phyloP scores from a whole-genome alignment of 2,888 invertebrate species.

The Thumatha senex region DNA sequence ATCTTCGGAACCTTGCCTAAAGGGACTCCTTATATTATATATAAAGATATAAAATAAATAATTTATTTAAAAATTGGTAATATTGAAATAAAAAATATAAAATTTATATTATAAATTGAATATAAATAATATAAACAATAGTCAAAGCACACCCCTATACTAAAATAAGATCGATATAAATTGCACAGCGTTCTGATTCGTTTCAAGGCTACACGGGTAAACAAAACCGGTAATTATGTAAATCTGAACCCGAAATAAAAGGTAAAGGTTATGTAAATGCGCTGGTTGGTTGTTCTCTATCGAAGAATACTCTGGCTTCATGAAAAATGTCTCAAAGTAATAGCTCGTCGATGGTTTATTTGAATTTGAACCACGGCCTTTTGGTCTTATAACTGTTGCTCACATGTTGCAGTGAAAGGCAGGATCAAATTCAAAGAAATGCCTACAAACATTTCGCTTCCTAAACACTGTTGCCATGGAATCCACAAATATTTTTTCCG shows the following conservation, averaged over 20 bases:
- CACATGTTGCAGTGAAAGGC: neutral
- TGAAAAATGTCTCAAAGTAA: neutral
- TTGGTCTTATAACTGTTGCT: neutral
- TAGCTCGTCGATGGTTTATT: neutral
- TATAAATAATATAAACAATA: neutral
- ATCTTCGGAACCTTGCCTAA: too few species aligned
- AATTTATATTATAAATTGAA: neutral
- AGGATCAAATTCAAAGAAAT: too few species aligned
- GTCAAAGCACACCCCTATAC: neutral
- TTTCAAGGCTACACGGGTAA: slow-evolving; percentile 1
- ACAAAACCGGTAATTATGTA: slow-evolving; percentile 3
- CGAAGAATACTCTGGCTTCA: neutral
- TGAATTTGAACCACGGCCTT: neutral
- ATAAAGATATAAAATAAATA: too few species aligned
- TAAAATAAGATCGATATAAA: slow-evolving; percentile 1
- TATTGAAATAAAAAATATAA: too few species aligned
- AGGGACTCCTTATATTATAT: too few species aligned
- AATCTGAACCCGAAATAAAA: slow-evolving; percentile 5
- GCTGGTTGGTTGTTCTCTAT: neutral
- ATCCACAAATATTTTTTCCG: too few species aligned
- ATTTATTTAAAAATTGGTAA: too few species aligned
- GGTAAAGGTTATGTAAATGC: slow-evolving; percentile 6
- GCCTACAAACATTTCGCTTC: too few species aligned
- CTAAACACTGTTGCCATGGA: neutral
- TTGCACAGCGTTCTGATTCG: slow-evolving; percentile 1